phyloP scores from a whole-genome alignment of 2,888 invertebrate genomes.

The Cheilosia impressa region DNA sequence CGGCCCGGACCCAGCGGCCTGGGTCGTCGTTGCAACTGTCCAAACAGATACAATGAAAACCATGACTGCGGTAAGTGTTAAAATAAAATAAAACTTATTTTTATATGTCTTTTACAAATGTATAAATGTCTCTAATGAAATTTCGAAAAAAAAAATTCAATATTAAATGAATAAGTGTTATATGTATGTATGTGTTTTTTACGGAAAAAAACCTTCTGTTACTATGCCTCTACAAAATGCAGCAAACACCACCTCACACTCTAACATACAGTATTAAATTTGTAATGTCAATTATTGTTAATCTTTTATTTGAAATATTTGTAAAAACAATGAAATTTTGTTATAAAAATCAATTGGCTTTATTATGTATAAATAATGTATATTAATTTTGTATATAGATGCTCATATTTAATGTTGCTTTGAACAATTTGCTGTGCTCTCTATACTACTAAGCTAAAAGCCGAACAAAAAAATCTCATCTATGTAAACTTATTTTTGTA shows the following conservation, averaged over 20 bases:
- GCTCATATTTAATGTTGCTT: slow-evolving; percentile 27
- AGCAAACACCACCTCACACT: not conserved
- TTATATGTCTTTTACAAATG: not conserved
- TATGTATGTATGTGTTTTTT: not conserved
- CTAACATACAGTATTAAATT: slow-evolving; percentile 5
- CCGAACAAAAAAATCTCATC: too few species aligned
- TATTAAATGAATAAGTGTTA: not conserved
- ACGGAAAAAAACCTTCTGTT: not conserved
- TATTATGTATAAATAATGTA: not conserved
- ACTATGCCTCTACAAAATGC: not conserved
- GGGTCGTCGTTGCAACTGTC: slow-evolving; percentile 34
- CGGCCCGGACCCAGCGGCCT: slow-evolving; percentile 29
- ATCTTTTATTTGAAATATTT: too few species aligned
- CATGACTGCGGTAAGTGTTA: slow-evolving; percentile 70
- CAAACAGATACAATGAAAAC: slow-evolving; percentile 19
- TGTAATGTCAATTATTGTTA: slow-evolving; percentile 6
- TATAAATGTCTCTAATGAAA: slow-evolving; percentile 1
- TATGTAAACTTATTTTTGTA: too few species aligned
- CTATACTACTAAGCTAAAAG: not conserved
- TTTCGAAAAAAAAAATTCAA: not conserved
- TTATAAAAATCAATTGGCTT: slow-evolving; percentile 12
- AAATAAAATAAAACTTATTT: not conserved
- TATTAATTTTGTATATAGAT: slow-evolving; percentile 8
- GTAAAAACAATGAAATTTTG: too few species aligned
- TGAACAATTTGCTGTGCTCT: slow-evolving; percentile 17